phyloP scores from a whole-genome alignment of 2,113 vertebrate genomes.

The Planiliza haematocheilus region DNA sequence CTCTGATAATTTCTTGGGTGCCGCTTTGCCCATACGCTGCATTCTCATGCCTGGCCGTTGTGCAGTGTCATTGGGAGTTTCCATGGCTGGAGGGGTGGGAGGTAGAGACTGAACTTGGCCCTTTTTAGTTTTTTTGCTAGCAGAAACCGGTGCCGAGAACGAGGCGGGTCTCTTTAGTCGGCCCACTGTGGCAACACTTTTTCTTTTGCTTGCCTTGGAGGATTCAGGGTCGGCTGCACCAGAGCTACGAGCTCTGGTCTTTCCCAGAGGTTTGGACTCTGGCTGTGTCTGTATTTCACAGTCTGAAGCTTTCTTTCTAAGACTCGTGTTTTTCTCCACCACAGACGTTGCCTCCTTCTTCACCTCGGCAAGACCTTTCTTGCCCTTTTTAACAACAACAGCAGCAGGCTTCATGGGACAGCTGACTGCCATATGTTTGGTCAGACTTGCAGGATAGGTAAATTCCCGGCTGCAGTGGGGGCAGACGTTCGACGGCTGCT shows the following conservation, averaged over 20 bases:
- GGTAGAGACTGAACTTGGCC: constrained; percentile 84
- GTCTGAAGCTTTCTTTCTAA: constrained; percentile 86
- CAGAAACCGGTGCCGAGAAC: constrained; percentile 72
- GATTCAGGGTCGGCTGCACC: constrained; percentile 79
- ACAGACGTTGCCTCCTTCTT: constrained; percentile 83
- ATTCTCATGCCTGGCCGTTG: constrained; percentile 80
- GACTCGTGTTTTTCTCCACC: constrained; percentile 82
- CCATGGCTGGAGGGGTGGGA: constrained; percentile 71
- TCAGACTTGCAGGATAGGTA: constrained; percentile 94
- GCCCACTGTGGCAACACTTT: constrained; percentile 65
- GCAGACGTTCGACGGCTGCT: constrained; percentile 87
- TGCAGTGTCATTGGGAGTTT: constrained; percentile 59
- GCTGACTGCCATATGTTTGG: constrained; percentile 91
- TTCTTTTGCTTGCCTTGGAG: constrained; percentile 82
- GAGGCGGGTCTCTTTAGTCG: constrained; percentile 83
- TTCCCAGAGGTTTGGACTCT: constrained; percentile 84
- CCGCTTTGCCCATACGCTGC: constrained; percentile 87
- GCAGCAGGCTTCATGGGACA: constrained; percentile 94
- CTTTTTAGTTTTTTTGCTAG: constrained; percentile 86
- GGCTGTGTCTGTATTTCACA: constrained; percentile 86
- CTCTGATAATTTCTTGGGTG: constrained; percentile 81
- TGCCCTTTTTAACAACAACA: constrained; percentile 83
- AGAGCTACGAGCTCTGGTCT: constrained; percentile 91
- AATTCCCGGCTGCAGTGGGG: constrained; percentile 94
- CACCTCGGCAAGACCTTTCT: constrained; percentile 79